These are phyloP conservation scores for Mungos mungo DNA, from an alignment of 2,113 vertebrate genomes.

Conservation along the genomic window DNA sequence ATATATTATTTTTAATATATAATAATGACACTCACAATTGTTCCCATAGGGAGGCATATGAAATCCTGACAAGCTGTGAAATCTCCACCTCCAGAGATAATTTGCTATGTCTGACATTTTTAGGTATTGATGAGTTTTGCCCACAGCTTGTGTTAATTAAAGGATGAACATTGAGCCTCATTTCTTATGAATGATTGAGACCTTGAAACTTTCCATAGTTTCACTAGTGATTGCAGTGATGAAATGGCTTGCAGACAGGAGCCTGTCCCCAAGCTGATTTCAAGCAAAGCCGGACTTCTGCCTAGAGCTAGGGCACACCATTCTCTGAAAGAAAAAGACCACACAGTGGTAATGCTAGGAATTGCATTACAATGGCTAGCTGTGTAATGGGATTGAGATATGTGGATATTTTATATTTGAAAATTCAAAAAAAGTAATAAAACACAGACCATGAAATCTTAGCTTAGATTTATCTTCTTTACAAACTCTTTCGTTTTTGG, in stretches of 20 bases:
- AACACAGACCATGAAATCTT: background rate
- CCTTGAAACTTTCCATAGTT: slow-evolving; percentile 16
- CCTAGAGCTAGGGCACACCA: background rate
- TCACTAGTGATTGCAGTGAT: background rate
- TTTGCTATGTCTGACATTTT: background rate
- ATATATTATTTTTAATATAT: background rate
- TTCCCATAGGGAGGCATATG: background rate
- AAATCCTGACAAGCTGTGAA: slow-evolving; percentile 23
- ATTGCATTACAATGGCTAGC: background rate
- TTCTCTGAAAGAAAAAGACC: background rate
- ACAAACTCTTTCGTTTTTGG: background rate
- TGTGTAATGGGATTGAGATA: background rate
- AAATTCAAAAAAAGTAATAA: no score
- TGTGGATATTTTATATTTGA: background rate
- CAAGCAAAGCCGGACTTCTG: background rate
- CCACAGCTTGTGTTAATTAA: background rate
- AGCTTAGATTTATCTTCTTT: background rate
- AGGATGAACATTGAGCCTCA: background rate
- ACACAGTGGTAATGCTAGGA: background rate
- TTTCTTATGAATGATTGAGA: background rate
- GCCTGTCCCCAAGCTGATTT: background rate
- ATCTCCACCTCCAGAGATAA: background rate
- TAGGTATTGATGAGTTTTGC: background rate
- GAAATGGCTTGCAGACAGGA: background rate
- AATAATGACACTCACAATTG: background rate